Evolutionary conservation across 2,888 invertebrate genomes (phyloP), one percentile per base, ranked within the genome.

Genomic region (Zootermopsis nevadensis): DNA sequence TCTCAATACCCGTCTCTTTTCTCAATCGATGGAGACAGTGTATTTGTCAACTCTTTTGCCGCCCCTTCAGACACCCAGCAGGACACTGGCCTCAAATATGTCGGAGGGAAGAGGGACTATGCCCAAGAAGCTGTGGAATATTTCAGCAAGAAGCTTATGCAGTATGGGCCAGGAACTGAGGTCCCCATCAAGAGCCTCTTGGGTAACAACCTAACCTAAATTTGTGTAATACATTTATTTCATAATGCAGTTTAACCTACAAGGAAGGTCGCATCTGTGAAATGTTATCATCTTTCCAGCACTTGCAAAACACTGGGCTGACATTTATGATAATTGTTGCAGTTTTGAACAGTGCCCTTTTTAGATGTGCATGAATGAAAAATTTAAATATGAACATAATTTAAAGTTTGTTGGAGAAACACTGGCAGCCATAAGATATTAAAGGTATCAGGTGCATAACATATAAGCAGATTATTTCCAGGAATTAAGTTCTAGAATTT

Each of bases 121-220:
- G 98, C 97, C 87, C 94, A 95, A 88, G 99, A 99, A 91, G 99
- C 99, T 83, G 98, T 99, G 87, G 97, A 98, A 89, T 99, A 99
- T 91, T 99, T 99, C 91, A 96, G 97, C 83, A 94, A 95, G 89
- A 98, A 99, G 91, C 93, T 99, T 90, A 92, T 96, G 86, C 97
- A 99, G 90, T 98, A 99, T 90, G 98, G 99, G 84, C 95, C 96
- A 86, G 97, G 96, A 82, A 97, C 98, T 2, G 99, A 99, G 92
- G 97, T 99, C 86, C 99, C 98, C 7, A 97, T 99, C 86, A 97
- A 97, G 89, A 98, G 98, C 89, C 93, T 99, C 86, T 93, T 99
- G 85, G 99, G 79, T 79, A 79, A 79, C 24, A 79, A 35, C 79
- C 27, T 79, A 79, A 79, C 79, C 79, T 79, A 27, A 66, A 22